Conservation (phyloP, 2,113 vertebrate species). For the Cephalopterus ornatus region DNA sequence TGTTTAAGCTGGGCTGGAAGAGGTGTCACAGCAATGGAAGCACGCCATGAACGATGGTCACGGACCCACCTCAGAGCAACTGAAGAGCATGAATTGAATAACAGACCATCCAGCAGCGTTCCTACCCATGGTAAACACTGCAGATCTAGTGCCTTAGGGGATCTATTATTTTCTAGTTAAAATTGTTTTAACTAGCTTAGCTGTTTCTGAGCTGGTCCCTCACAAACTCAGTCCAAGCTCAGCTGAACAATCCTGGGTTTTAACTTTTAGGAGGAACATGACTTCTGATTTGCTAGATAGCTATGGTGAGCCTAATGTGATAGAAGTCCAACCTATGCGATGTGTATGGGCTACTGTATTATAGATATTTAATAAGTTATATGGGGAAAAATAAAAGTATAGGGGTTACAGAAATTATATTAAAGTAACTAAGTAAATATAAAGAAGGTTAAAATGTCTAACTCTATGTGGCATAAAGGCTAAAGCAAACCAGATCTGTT, state of each 20-base stretch:
- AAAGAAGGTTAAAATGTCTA: conserved; percentile 27
- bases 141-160: not conserved
- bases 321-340: not conserved
- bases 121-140: accelerated
- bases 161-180: not conserved
- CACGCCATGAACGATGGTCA: not conserved
- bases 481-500: conserved; percentile 59
- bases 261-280: not conserved
- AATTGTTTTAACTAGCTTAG: not conserved
- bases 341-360: conserved; percentile 15
- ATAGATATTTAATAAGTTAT: conserved; percentile 34
- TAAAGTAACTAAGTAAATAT: conserved; percentile 39
- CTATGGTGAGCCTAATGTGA: not conserved
- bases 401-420: not conserved
- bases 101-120: not conserved
- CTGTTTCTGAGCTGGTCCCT: not conserved
- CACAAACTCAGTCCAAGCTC: not conserved
- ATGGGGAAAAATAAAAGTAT: not conserved
- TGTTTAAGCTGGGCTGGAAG: not conserved
- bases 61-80: not conserved
- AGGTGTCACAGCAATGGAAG: not conserved
- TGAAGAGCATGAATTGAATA: not conserved
- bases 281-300: not conserved
- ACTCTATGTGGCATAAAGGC: not conserved
- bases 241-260: not conserved